Evolutionary conservation across 2,113 vertebrate species (phyloP).

Genomic region (Oncorhynchus gorbuscha): DNA sequence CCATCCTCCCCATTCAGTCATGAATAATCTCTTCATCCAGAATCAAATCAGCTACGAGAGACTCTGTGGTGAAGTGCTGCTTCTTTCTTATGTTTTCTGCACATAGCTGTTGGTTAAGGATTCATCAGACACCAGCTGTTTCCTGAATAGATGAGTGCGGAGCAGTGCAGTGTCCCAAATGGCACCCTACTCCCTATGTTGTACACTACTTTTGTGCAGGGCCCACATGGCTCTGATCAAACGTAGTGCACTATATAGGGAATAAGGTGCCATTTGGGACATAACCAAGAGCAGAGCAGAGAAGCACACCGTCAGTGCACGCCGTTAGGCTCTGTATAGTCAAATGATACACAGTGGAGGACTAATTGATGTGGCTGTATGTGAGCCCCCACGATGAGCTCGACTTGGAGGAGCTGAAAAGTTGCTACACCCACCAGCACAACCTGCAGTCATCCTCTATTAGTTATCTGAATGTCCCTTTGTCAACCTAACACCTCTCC

Average conservation of each 20-base stretch:
- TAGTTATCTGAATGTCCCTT: not conserved
- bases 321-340: conserved; percentile 2
- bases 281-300: no score
- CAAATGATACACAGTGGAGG: conserved; percentile 32
- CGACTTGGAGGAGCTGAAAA: conserved; percentile 11
- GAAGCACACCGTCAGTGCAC: no score
- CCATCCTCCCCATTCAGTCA: no score
- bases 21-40: no score
- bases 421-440: conserved; percentile 29
- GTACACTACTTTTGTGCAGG: no score
- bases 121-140: no score
- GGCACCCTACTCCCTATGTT: no score
- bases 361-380: conserved; percentile 37
- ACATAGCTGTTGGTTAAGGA: not conserved
- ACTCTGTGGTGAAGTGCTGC: not conserved
- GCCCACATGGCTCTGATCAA: no score
- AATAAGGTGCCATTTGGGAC: no score
- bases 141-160: not conserved
- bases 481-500: conserved; percentile 4
- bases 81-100: not conserved
- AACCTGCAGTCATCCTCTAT: conserved; percentile 1
- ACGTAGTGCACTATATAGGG: no score
- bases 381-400: conserved; percentile 32
- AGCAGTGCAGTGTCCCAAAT: not conserved
- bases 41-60: no score